phyloP scores from a whole-genome alignment of 2,113 vertebrate species.

The Ammodytes marinus region DNA sequence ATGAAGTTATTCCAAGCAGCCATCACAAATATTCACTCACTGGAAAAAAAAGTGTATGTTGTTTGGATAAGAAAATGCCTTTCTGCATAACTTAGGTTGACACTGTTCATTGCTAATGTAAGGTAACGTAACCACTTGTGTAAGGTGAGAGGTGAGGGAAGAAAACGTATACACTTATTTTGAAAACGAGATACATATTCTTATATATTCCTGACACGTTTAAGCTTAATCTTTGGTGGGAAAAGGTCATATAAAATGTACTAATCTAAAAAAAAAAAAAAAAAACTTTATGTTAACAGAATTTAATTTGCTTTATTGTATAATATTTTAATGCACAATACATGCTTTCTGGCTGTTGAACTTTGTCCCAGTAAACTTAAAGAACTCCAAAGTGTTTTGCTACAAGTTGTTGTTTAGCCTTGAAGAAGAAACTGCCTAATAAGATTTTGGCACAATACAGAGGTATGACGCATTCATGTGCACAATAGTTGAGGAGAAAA shows the following conservation, averaged over 20 bases:
- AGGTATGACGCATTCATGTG: no score
- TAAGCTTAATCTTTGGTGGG: not conserved
- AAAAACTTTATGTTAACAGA: no score
- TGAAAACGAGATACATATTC: not conserved
- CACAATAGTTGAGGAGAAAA: no score
- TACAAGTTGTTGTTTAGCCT: no score
- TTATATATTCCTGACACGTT: not conserved
- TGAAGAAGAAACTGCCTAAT: no score
- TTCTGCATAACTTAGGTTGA: conserved; percentile 12
- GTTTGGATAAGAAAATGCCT: conserved; percentile 1
- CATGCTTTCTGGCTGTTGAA: no score
- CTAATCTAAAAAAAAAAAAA: not conserved
- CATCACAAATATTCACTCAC: conserved; percentile 4
- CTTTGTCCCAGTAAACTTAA: no score
- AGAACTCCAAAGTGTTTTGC: no score
- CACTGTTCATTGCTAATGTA: not conserved
- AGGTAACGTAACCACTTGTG: not conserved
- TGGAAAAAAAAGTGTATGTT: conserved; percentile 39
- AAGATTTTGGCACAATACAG: no score
- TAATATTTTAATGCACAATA: no score
- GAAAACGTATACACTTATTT: not conserved
- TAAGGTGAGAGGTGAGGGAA: not conserved
- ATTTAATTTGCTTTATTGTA: no score
- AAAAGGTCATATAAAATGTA: conserved; percentile 16
- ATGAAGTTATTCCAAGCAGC: conserved; percentile 28